Evolutionary conservation across 1,140 invertebrate species (phyloP).

Genomic region (Saccostrea cuccullata): DNA sequence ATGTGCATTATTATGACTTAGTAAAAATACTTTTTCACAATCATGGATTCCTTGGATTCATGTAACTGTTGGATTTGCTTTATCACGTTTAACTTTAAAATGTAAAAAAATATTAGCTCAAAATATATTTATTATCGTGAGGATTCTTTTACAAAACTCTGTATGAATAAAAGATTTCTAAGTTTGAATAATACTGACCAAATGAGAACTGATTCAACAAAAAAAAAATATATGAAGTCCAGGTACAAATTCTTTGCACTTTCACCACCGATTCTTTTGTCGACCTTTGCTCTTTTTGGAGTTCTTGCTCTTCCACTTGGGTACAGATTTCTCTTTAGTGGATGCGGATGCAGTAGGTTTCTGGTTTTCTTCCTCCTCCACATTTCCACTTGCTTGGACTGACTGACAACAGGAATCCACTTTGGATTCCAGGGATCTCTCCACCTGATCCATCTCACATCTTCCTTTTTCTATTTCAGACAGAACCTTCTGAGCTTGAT

Average conservation of each 20-base stretch:
- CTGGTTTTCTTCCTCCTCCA: neutral
- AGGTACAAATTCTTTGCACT: neutral
- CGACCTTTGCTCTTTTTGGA: constrained; percentile 20
- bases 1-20: too few relatives aligned
- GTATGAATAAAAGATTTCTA: too few relatives aligned
- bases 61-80: too few relatives aligned
- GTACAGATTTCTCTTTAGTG: neutral
- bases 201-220: too few relatives aligned
- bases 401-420: neutral
- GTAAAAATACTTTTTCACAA: too few relatives aligned
- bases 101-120: too few relatives aligned
- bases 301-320: constrained; percentile 18
- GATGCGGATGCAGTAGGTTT: neutral
- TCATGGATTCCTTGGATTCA: too few relatives aligned
- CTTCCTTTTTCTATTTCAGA: constrained; percentile 40
- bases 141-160: too few relatives aligned
- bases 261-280: constrained; percentile 20
- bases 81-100: too few relatives aligned
- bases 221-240: too few relatives aligned
- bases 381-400: neutral
- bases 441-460: constrained; percentile 35
- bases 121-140: too few relatives aligned
- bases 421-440: neutral
- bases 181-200: too few relatives aligned
- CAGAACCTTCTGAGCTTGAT: constrained; percentile 37